These are phyloP conservation scores for Vidua chalybeata DNA, from an alignment of 2,113 vertebrate species.

Conservation along the genomic window DNA sequence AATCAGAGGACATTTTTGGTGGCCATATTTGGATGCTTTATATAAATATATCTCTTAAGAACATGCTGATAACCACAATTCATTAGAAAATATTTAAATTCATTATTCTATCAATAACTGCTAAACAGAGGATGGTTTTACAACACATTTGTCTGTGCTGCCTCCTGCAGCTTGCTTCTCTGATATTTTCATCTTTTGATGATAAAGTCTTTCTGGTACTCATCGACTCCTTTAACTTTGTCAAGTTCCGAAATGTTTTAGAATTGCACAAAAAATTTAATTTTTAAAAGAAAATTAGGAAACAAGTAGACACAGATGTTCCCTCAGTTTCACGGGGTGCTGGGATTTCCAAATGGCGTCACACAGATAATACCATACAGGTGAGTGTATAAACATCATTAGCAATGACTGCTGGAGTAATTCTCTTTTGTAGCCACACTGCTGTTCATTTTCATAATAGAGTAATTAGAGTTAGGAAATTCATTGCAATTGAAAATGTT, in stretches of 20 bases:
- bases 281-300: background rate
- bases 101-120: background rate
- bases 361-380: background rate
- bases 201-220: background rate
- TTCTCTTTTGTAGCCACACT: background rate
- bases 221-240: background rate
- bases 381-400: background rate
- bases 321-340: background rate
- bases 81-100: background rate
- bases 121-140: background rate
- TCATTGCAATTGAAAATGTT: background rate
- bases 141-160: background rate
- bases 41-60: background rate
- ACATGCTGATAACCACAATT: background rate
- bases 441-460: background rate
- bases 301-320: background rate
- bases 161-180: background rate
- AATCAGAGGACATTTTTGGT: background rate
- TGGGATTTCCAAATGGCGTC: background rate
- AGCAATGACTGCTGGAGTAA: background rate
- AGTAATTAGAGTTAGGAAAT: background rate
- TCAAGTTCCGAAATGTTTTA: background rate
- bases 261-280: background rate
- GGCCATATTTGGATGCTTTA: background rate
- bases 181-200: background rate